These are phyloP conservation scores for Drosophila heteroneura DNA, from an alignment of 2,888 invertebrate genomes.

Conservation along the genomic window DNA sequence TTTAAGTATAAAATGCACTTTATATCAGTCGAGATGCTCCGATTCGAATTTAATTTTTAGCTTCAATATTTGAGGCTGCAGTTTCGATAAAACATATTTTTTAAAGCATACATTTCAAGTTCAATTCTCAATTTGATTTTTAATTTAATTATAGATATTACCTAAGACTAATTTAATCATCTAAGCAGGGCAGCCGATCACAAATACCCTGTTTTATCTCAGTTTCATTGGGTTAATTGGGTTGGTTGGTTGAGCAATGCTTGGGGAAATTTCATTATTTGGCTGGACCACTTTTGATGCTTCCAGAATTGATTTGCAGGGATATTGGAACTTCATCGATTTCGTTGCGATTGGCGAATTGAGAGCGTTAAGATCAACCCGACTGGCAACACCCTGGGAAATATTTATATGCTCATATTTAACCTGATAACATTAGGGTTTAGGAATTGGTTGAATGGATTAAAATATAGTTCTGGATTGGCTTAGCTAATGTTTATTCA, in stretches of 20 bases:
- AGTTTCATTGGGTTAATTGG: background rate
- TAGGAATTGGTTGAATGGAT: background rate
- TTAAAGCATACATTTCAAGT: background rate
- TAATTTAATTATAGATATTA: background rate
- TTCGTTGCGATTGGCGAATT: background rate
- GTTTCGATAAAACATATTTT: background rate
- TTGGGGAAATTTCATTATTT: background rate
- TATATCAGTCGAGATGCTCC: background rate
- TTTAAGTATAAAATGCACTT: background rate
- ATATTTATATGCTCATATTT: background rate
- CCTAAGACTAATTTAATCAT: background rate
- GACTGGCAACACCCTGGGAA: background rate
- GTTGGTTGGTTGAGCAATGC: background rate
- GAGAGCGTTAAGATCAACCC: background rate
- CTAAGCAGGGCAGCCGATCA: background rate
- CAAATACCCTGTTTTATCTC: background rate
- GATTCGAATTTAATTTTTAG: background rate
- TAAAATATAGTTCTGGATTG: background rate
- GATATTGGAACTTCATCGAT: background rate
- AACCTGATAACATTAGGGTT: background rate
- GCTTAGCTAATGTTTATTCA: background rate
- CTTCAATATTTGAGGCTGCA: background rate
- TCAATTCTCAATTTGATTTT: background rate
- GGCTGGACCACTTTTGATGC: background rate
- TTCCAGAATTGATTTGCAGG: background rate